These are phyloP conservation scores for Saccostrea cuccullata DNA, from an alignment of 1,140 invertebrate species.

Conservation along the genomic window DNA sequence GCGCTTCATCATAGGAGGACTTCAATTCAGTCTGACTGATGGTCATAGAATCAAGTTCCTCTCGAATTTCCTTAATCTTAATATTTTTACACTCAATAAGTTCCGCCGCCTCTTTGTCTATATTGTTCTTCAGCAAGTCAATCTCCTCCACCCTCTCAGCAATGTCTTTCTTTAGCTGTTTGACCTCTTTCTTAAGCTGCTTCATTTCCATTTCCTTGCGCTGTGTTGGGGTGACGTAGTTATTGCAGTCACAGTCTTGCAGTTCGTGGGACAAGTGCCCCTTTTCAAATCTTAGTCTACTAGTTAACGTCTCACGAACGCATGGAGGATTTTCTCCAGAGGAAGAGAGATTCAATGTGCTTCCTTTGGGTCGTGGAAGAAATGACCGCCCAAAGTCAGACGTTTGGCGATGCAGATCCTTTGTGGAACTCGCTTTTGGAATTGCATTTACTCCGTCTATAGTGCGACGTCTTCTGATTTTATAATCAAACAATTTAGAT, in stretches of 20 bases:
- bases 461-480: slow-evolving; percentile 13
- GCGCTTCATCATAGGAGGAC: slow-evolving; percentile 52
- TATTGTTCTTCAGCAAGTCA: slow-evolving; percentile 44
- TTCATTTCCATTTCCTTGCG: slow-evolving; percentile 64
- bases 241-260: slow-evolving; percentile 45
- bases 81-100: slow-evolving; percentile 49
- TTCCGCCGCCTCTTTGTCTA: slow-evolving; percentile 50
- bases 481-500: slow-evolving; percentile 1
- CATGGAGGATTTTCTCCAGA: slow-evolving; percentile 12
- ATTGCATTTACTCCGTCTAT: neutral
- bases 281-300: slow-evolving; percentile 61
- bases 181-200: slow-evolving; percentile 60
- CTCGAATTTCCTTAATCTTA: slow-evolving; percentile 47
- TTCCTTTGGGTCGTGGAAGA: neutral
- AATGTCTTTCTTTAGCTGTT: slow-evolving; percentile 56
- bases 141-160: slow-evolving; percentile 57
- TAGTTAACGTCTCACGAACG: slow-evolving; percentile 60
- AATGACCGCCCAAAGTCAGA: neutral
- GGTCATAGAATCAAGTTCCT: slow-evolving; percentile 45
- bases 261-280: slow-evolving; percentile 57
- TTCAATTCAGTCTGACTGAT: slow-evolving; percentile 51
- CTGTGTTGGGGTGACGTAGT: slow-evolving; percentile 68
- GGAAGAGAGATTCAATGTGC: neutral
- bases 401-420: neutral
- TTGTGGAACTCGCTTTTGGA: neutral